Conservation (phyloP, 2,113 vertebrate species). For the Pelusios castaneus region DNA sequence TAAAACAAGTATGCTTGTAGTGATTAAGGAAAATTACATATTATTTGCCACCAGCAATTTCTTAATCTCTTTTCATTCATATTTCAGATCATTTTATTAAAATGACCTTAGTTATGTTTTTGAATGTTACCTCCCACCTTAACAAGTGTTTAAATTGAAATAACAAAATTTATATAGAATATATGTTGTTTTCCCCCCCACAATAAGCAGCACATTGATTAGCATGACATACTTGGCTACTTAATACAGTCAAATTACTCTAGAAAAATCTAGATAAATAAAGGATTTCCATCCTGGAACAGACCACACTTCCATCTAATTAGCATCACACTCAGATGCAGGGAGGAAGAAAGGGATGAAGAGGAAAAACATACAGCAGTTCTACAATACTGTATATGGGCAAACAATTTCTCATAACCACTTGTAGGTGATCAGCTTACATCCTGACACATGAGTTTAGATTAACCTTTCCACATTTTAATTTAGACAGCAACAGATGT, state of each 20-base stretch:
- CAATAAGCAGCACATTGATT: not conserved
- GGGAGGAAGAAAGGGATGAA: not conserved
- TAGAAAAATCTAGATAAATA: not conserved
- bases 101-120: constrained; percentile 12
- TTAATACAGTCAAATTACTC: not conserved
- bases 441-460: not conserved
- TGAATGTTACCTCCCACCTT: not conserved
- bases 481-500: not conserved
- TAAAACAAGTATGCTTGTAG: constrained; percentile 28
- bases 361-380: not conserved
- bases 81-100: constrained; percentile 30
- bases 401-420: not conserved
- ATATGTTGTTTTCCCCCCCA: not conserved
- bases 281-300: not conserved
- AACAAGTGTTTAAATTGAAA: not conserved
- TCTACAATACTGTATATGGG: not conserved
- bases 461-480: not conserved
- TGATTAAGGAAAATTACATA: constrained; percentile 56
- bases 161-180: not conserved
- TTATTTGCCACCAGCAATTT: not conserved
- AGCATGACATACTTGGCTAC: not conserved
- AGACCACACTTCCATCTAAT: not conserved
- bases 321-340: not conserved
- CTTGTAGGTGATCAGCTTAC: not conserved
- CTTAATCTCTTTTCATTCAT: constrained; percentile 28